Evolutionary conservation across 2,113 vertebrate species (phyloP).

Genomic region (Brienomyrus longianalis): DNA sequence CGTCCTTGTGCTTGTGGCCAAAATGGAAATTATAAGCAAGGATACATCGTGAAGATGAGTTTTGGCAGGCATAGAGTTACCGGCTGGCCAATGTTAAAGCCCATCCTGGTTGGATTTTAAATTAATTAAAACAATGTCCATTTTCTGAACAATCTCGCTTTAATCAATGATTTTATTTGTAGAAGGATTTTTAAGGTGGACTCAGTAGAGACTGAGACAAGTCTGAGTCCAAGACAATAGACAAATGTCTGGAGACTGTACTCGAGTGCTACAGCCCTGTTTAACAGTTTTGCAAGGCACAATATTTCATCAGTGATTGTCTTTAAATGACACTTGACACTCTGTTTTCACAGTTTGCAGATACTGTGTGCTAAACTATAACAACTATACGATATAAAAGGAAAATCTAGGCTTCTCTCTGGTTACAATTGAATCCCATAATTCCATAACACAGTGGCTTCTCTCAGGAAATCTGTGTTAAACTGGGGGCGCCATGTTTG

Average conservation of each 20-base stretch:
- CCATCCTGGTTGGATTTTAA: too few relatives aligned
- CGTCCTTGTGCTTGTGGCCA: neutral
- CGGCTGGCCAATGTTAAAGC: too few relatives aligned
- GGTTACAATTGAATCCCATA: neutral
- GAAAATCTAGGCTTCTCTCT: neutral
- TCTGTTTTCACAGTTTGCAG: too few relatives aligned
- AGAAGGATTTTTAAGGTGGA: neutral
- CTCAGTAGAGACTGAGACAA: neutral
- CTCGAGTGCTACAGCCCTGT: neutral
- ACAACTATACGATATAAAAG: neutral
- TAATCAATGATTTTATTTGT: too few relatives aligned
- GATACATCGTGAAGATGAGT: neutral
- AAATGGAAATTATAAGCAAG: neutral
- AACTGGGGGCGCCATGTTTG: neutral
- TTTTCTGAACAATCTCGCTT: too few relatives aligned
- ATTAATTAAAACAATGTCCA: too few relatives aligned
- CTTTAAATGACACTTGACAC: neutral
- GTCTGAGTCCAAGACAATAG: too few relatives aligned
- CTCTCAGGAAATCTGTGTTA: neutral
- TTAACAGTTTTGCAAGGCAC: neutral
- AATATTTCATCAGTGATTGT: neutral
- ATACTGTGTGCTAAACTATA: neutral
- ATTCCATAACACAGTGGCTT: neutral
- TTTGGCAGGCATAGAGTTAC: too few relatives aligned
- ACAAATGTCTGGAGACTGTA: neutral